Conservation (phyloP, 2,888 invertebrate species). For the Lasius platythorax region DNA sequence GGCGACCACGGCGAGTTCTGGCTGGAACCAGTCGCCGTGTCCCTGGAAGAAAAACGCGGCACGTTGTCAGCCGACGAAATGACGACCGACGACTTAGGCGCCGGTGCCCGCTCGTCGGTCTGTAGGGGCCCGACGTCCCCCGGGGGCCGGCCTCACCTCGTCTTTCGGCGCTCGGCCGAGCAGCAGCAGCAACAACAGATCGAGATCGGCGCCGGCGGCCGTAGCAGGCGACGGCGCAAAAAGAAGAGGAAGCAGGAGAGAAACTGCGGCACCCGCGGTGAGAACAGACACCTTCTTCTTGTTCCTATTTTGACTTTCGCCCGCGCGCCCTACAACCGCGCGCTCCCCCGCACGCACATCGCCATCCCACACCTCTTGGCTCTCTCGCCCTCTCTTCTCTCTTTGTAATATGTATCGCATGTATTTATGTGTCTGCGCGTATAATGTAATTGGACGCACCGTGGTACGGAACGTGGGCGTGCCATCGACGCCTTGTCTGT, state of each 20-base stretch:
- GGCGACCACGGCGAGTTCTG: conserved; percentile 83
- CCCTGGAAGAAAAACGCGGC: conserved; percentile 66
- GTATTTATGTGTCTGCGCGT: conserved; percentile 71
- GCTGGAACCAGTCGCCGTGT: conserved; percentile 83
- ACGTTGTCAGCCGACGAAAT: conserved; percentile 52
- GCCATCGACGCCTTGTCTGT: conserved; percentile 47
- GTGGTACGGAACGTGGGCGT: conserved; percentile 66
- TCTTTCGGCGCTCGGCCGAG: conserved; percentile 70
- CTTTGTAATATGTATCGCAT: conserved; percentile 59
- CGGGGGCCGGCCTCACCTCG: conserved; percentile 76
- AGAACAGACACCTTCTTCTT: conserved; percentile 73
- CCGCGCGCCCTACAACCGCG: conserved; percentile 32
- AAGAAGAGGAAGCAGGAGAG: conserved; percentile 87
- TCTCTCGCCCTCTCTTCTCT: conserved; percentile 7
- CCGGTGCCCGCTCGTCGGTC: conserved; percentile 47
- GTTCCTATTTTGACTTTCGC: conserved; percentile 40
- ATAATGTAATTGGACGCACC: conserved; percentile 68
- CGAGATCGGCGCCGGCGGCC: conserved; percentile 67
- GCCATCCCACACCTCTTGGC: conserved; percentile 8
- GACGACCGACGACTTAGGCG: conserved; percentile 68
- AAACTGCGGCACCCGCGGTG: conserved; percentile 85
- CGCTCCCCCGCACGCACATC: conserved; percentile 17
- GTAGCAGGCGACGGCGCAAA: conserved; percentile 80
- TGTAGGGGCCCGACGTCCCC: conserved; percentile 57
- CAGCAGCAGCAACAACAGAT: conserved; percentile 62